Conservation (phyloP, 2,797 vertebrate species). For the Octomys mimax region DNA sequence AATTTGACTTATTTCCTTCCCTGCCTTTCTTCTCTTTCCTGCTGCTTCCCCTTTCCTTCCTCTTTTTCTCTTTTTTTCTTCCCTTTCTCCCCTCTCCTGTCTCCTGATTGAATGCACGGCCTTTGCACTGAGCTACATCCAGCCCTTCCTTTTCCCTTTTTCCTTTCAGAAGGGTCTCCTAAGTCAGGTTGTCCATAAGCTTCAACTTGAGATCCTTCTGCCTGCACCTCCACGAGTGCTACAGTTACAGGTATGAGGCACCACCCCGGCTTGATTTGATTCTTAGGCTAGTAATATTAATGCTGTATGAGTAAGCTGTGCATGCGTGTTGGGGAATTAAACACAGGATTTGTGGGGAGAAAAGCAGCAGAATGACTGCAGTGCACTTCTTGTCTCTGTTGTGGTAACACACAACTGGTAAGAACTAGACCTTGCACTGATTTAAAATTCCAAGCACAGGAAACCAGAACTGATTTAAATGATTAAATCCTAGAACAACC, state of each 20-base stretch:
- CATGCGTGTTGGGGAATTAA: not conserved
- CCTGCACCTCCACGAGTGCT: not conserved
- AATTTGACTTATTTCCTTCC: not conserved
- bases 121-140: not conserved
- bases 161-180: not conserved
- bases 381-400: slow-evolving; percentile 1
- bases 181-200: not conserved
- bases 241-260: not conserved
- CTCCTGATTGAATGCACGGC: not conserved
- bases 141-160: not conserved
- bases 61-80: not conserved
- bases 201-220: not conserved
- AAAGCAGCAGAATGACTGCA: slow-evolving; percentile 9
- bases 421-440: slow-evolving; percentile 26
- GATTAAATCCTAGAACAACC: slow-evolving; percentile 61
- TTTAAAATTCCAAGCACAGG: slow-evolving; percentile 59
- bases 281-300: slow-evolving; percentile 31
- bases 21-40: not conserved
- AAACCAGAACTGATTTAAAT: slow-evolving; percentile 48
- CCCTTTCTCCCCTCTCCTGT: not conserved
- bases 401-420: not conserved
- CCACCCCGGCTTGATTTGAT: not conserved
- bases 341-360: slow-evolving; percentile 2
- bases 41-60: not conserved
- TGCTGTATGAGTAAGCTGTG: not conserved